Conservation (phyloP, 1,140 invertebrate genomes). For the Coelopa frigida region DNA sequence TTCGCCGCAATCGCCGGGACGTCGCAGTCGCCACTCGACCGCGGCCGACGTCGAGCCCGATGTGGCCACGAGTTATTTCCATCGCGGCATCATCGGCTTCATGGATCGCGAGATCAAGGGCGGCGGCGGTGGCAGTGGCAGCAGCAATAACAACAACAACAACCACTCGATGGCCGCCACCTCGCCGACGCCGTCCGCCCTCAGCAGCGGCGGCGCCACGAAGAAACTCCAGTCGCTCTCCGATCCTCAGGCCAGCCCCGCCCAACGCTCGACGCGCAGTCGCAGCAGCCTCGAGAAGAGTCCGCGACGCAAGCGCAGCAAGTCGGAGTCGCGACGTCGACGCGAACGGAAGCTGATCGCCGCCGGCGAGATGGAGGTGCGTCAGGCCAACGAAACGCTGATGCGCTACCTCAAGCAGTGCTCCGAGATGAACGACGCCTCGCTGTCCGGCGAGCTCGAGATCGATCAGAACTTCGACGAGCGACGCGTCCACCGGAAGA, state of each 20-base stretch:
- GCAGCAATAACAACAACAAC: no score
- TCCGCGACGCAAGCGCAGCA: slow-evolving; percentile 43
- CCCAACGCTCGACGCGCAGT: slow-evolving; percentile 39
- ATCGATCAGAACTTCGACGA: slow-evolving; percentile 43
- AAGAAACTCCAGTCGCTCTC: slow-evolving; percentile 40
- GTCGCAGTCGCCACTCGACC: slow-evolving; percentile 23
- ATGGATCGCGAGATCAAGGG: slow-evolving; percentile 42
- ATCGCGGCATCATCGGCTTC: slow-evolving; percentile 39
- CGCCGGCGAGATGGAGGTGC: slow-evolving; percentile 43
- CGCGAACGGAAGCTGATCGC: slow-evolving; percentile 41
- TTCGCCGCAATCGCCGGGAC: slow-evolving; percentile 27
- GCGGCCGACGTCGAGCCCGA: slow-evolving; percentile 18
- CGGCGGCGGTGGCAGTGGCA: no score
- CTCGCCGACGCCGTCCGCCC: slow-evolving; percentile 33
- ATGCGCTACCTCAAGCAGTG: slow-evolving; percentile 44
- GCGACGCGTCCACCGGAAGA: slow-evolving; percentile 41
- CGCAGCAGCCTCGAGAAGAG: slow-evolving; percentile 42
- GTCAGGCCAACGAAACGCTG: slow-evolving; percentile 42
- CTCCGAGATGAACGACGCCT: slow-evolving; percentile 44
- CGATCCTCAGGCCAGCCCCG: slow-evolving; percentile 43
- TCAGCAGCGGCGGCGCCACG: slow-evolving; percentile 13
- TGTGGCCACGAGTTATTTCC: slow-evolving; percentile 16
- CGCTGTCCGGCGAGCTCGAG: slow-evolving; percentile 41
- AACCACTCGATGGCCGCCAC: no score
- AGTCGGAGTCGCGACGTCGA: slow-evolving; percentile 39